Evolutionary conservation across 1,140 invertebrate genomes (phyloP), one percentile per base, ranked within the genome.

Genomic region (Leptinotarsa lineolata): DNA sequence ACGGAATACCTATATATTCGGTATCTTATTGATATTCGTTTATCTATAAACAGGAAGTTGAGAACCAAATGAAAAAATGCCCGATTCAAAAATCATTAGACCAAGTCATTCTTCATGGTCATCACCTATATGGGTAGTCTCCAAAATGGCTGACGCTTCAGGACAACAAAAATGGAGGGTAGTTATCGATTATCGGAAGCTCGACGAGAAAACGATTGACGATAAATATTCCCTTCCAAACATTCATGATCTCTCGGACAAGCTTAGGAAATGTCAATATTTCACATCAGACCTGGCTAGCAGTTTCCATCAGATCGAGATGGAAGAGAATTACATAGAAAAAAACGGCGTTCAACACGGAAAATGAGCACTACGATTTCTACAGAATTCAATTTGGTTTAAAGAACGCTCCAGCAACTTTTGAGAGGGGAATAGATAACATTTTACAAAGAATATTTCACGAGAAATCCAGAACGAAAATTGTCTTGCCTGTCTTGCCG

Each of bases 231-330:
- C 21, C 39, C 5, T 67, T 58, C 65, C 65, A 5, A 67, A 67
- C 44, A 67, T 67, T 58, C 45, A 46, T 46, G 45, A 46, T 46
- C 13, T 46, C 5, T 13, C 45, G 5, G 45, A 46, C 13, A 46
- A 39, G 8, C 22, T 67, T 6, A 13, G 65, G 5, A 67, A 20
- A 39, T 30, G 22, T 12, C 44, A 67, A 13, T 39, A 24, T 67
- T 67, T 67, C 18, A 30, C 44, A 82, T 72, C 88, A 3, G 87
- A 89, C 78, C 66, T 87, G n/a, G 76, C 77, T 0, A 82, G 77
- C 12, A 86, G 84, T 1, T 87, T 84, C 63, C 77, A 80, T 54
- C 80, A 81, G 72, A 78, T 81, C 39, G 22, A 79, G 45, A 46
- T 46, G 45, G 45, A 46, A 46, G 13, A 46, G 13, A 46, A 46